Conservation (phyloP, 1,140 invertebrate genomes). For the Trichogramma pretiosum region DNA sequence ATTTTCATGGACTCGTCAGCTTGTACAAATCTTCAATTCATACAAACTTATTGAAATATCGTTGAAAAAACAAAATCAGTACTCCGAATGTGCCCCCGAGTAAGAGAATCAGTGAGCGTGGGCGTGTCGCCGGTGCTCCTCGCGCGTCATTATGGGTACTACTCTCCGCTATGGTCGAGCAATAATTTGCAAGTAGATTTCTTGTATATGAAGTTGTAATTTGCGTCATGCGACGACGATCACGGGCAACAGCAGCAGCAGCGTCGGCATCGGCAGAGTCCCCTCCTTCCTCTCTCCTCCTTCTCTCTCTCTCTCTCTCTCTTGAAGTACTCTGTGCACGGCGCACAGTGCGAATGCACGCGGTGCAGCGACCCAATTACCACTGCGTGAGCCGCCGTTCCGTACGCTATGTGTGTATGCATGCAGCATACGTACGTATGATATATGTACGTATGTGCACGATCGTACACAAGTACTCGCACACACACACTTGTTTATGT, state of each 20-base stretch:
- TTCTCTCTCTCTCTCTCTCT: too few relatives aligned
- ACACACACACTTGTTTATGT: too few relatives aligned
- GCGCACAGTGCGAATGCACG: too few relatives aligned
- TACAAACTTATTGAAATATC: too few relatives aligned
- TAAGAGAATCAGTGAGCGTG: too few relatives aligned
- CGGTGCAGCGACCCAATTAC: not conserved
- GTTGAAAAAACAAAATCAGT: too few relatives aligned
- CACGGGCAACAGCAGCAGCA: too few relatives aligned
- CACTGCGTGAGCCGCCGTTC: not conserved
- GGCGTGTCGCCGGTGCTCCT: not conserved
- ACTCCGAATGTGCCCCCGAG: too few relatives aligned
- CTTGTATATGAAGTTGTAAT: constrained; percentile 21
- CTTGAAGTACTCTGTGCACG: too few relatives aligned
- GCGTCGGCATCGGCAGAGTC: not conserved
- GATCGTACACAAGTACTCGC: constrained; percentile 11
- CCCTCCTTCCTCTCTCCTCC: not conserved
- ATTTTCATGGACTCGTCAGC: too few relatives aligned
- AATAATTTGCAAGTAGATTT: constrained; percentile 10
- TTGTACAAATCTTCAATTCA: too few relatives aligned
- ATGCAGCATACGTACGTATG: not conserved
- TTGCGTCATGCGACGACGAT: constrained; percentile 24
- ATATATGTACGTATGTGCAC: not conserved
- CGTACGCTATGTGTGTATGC: not conserved
- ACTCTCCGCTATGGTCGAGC: not conserved
- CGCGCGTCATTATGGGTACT: not conserved